Conservation (phyloP, 2,113 vertebrate species). For the Aldabrachelys gigantea region DNA sequence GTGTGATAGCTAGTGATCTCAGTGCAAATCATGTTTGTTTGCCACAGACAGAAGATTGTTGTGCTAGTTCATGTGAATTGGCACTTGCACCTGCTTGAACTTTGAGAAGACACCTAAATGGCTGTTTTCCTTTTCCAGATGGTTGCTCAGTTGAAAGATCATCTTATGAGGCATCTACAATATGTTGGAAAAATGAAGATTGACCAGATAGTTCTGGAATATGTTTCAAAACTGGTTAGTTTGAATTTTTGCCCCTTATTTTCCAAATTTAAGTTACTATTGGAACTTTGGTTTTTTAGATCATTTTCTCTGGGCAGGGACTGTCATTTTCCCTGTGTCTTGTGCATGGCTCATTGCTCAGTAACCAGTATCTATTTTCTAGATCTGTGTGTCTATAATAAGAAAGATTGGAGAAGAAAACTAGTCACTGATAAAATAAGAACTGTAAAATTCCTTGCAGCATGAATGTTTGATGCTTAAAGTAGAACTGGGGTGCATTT, state of each 20-base stretch:
- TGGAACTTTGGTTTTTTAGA: not conserved
- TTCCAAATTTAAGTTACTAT: not conserved
- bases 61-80: not conserved
- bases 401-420: not conserved
- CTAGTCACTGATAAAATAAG: not conserved
- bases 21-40: not conserved
- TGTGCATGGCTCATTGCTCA: not conserved
- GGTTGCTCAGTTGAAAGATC: slow-evolving; percentile 91
- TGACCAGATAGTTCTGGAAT: slow-evolving; percentile 89
- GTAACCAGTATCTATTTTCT: not conserved
- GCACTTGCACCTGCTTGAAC: not conserved
- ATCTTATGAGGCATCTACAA: slow-evolving; percentile 88
- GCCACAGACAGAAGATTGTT: not conserved
- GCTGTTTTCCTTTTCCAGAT: slow-evolving; percentile 78
- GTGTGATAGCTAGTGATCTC: not conserved
- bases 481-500: not conserved
- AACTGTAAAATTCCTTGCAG: not conserved
- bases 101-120: not conserved
- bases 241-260: not conserved
- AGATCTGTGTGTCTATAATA: not conserved
- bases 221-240: slow-evolving; percentile 87
- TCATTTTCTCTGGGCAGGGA: not conserved
- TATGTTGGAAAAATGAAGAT: slow-evolving; percentile 91
- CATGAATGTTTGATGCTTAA: not conserved
- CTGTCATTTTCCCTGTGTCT: not conserved